Base-by-base conservation (phyloP, 1,140 invertebrate genomes). In the Drosophila nigromelanica region DNA sequence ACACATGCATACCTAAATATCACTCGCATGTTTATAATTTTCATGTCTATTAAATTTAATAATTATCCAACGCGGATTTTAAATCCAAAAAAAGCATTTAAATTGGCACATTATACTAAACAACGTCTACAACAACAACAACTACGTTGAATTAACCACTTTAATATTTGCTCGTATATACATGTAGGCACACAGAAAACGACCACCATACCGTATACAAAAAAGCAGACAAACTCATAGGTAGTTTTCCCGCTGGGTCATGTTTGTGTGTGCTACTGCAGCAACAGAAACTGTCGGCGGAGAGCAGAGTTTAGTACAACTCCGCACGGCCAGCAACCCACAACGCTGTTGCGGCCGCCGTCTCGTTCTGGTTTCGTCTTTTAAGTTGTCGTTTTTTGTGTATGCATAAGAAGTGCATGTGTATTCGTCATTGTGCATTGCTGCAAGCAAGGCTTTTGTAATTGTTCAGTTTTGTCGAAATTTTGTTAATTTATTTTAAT, bases 261-360 rank as follows among this genome's bases (percentile, higher is more conserved):
- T 73, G 64, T 69, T 62, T 56, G 56, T 39, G 64, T 51, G 50
- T 33, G 66, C 66, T 68, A 59, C 64, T 69, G 60, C 76, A 72
- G 75, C 73, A 66, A 76, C 69, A 76, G 58, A 72, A 60, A 73
- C 50, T 15, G 40, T 69, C 58, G 63, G 30, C 67, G 37, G 58
- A 66, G 62, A 74, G 56, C 64, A 74, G 75, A 78, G 75, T 78
- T 78, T 75, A 78, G 66, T 78, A 75, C 55, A 78, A 78, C 80
- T 82, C 80, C 80, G 75, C 63, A 72, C 71, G 71, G 78, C 76
- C 78, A 69, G 69, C 73, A 60, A 73, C 40, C 30, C 59, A 81
- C 79, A 82, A 72, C 78, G 39, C 45, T 69, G 73, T 71, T 40
- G 78, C 78, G 76, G 74, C 73, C 71, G 78, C 62, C 51, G 74